Base-by-base conservation (phyloP, 1,140 invertebrate genomes). In the Maniola jurtina region DNA sequence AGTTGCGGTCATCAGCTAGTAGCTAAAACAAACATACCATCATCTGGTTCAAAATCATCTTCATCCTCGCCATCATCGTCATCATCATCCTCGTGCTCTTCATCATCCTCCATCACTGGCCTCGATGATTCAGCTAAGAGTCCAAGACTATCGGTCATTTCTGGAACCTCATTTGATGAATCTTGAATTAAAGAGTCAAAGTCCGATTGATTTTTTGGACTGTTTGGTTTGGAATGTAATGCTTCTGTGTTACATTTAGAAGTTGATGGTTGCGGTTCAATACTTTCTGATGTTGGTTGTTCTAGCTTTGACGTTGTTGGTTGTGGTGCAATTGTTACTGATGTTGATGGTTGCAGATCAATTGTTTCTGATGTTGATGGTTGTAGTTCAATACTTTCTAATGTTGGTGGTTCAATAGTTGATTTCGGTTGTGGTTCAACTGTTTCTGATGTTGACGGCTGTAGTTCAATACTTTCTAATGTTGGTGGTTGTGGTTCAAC, bases 61-160 rank as follows among this genome's bases (percentile, higher is more conserved):
- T 92, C 86, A 61, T 91, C 90, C 58, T 85, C 85, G 15, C 67
- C 80, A 68, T 89, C 84, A 15, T 91, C 88, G 8, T 83, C 80
- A 25, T 92, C 90, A 6, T 84, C 79, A 38, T 91, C 84, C 0
- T 81, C 79, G 7, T 66, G 71, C 5, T 86, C 84, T 35, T 88
- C 83, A 69, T 88, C 84, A 66, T 88, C 83, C 16, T 82, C 83
- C 68, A 80, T 76, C 0, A 84, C 62, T n/a, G n/a, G n/a, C 25
- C 80, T 76, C 4, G 79, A 83, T 0, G 84, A 86, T 61, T 88
- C 87, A 3, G 87, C 83, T 13, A 89, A 61, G 5, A 89, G 47
- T 0, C 82, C 87, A 2, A 89, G 72, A 64, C 79, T 86, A 42
- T 89, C 87, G 0, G 74, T 64, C 8, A 77, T 73, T 45, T 88